Percentiles rank a stretch among this genome's conserved stretches.
phyloP scores from a whole-genome alignment of 2,113 vertebrate genomes.

The Setophaga kirtlandii region DNA sequence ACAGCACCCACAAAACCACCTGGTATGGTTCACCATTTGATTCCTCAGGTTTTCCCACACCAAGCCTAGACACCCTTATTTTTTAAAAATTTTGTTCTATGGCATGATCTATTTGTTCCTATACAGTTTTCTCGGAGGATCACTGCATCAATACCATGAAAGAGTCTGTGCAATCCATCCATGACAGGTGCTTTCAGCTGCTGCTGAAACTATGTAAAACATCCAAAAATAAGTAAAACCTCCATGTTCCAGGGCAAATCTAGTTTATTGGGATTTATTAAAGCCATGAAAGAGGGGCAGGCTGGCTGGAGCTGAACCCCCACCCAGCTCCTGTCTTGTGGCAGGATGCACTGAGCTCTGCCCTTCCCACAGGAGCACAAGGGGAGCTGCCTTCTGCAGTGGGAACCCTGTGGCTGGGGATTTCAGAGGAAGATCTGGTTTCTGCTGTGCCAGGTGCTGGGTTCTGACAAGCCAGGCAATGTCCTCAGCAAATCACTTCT shows the following conservation, averaged over 20 bases:
- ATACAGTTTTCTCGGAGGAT: background rate
- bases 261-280: background rate
- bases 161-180: background rate
- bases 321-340: background rate
- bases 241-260: background rate
- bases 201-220: background rate
- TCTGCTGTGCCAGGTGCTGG: background rate
- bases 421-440: background rate
- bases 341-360: background rate
- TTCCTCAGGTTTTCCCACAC: slow-evolving; percentile 18
- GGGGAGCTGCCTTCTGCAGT: background rate
- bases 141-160: background rate
- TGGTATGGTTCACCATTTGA: background rate
- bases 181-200: slow-evolving; percentile 10
- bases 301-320: background rate
- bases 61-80: background rate
- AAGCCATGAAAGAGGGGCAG: background rate
- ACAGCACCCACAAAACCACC: background rate
- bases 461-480: background rate
- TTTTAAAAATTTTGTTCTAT: background rate
- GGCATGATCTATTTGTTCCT: background rate
- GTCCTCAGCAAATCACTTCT: background rate
- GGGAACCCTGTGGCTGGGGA: background rate
- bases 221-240: background rate
- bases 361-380: fast-evolving